Evolutionary conservation across 2,113 vertebrate genomes (phyloP), one percentile per base, ranked within the genome.

Genomic region (Platysteira castanea): DNA sequence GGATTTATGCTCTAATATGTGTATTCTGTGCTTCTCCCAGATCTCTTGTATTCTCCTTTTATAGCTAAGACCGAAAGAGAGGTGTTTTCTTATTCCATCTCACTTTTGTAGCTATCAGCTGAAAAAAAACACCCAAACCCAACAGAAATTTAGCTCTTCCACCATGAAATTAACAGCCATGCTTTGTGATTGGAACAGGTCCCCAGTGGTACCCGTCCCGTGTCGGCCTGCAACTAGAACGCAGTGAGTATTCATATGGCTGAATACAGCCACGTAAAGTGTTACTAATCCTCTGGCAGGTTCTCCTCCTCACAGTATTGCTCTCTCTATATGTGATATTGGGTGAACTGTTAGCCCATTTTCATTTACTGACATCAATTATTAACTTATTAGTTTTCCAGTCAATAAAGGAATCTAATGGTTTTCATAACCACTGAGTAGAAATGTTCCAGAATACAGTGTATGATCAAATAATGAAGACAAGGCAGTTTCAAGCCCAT

Each of bases 131-230:
- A 6, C 21, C 21, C 14, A 42, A 31, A 39, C 5, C 26, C 37
- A 37, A 37, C 7, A 49, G 65, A 91, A 89, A 47, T 37, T 35
- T 33, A 67, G 35, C 27, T 67, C 37, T 64, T 67, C 31, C 54
- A 35, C 39, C 31, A 68, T 30, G 9, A 88, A 82, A 84, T 81
- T 90, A 92, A 96, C 82, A 90, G 11, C 47, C 65, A 18, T 2
- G 26, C 22, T 89, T 94, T 97, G 59, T 94, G 49, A 59, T 77
- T 93, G 93, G 21, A 78, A 89, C 76, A 98, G 98, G 97, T 98
- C 98, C 98, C 52, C 96, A 98, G 52, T 98, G 98, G 98, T 97
- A 95, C 28, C 98, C 98, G 52, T 98, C 98, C 19, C 97, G 97
- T 39, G 71, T 98, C 67, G 98, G 98, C 41, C 95, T 98, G 56